phyloP scores from a whole-genome alignment of 2,888 invertebrate species.

The Drosophila mimetica region DNA sequence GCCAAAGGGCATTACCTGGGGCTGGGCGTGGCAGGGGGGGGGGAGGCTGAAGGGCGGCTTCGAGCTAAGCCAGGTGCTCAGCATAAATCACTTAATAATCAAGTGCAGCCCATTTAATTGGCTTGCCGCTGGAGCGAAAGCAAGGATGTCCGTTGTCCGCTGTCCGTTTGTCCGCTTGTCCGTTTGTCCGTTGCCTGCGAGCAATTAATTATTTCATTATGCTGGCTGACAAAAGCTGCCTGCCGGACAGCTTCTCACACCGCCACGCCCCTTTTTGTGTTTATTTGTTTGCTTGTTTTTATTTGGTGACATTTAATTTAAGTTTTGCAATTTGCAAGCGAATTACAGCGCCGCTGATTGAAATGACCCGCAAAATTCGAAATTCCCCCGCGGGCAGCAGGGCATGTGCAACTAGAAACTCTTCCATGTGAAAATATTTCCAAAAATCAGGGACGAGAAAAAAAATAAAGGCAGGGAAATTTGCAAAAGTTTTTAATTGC shows the following conservation, averaged over 20 bases:
- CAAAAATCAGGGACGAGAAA: conserved; percentile 19
- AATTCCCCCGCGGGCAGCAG: conserved; percentile 39
- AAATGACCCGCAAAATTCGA: conserved; percentile 42
- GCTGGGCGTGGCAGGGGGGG: not conserved
- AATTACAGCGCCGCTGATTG: conserved; percentile 60
- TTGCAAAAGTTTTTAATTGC: conserved; percentile 77
- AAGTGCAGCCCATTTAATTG: conserved; percentile 74
- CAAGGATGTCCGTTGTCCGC: conserved; percentile 18
- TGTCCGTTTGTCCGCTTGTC: conserved; percentile 15
- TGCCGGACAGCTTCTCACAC: conserved; percentile 23
- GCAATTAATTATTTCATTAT: conserved; percentile 69
- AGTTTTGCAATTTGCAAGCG: conserved; percentile 75
- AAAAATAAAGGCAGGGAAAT: conserved; percentile 45
- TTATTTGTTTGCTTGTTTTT: conserved; percentile 10
- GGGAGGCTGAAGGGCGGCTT: not conserved
- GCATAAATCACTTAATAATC: conserved; percentile 77
- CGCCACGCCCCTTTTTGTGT: conserved; percentile 4
- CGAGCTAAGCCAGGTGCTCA: conserved; percentile 70
- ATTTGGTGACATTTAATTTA: conserved; percentile 70
- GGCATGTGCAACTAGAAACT: conserved; percentile 15
- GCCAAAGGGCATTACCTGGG: conserved; percentile 16
- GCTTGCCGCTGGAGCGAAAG: conserved; percentile 36
- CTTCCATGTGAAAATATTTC: conserved; percentile 28
- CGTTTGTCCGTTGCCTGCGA: conserved; percentile 40
- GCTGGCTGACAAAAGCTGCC: conserved; percentile 52